A percentile compares a stretch with the other conserved stretches of the same genome.
phyloP scores from a whole-genome alignment of 2,113 vertebrate species.

The Empidonax traillii region DNA sequence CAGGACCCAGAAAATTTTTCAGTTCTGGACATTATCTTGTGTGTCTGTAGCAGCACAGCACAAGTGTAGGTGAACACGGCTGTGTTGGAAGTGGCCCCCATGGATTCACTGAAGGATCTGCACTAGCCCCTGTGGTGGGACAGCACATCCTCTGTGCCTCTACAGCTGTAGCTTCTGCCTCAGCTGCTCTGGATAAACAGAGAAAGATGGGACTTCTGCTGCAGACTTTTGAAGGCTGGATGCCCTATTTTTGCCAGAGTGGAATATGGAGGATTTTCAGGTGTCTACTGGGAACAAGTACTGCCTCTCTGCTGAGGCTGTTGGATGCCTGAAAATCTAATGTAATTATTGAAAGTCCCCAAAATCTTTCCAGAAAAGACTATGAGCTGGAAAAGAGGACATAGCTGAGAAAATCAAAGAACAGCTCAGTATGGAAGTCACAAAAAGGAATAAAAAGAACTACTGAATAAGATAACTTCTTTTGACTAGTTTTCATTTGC shows the following conservation, averaged over 20 bases:
- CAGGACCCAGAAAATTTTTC: background rate
- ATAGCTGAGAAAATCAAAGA: background rate
- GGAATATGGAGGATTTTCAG: background rate
- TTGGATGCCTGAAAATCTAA: background rate
- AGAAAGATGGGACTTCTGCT: background rate
- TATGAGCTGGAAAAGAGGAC: background rate
- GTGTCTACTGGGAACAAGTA: background rate
- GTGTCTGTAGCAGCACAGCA: rapidly evolving
- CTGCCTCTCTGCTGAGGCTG: background rate
- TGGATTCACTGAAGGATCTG: rapidly evolving
- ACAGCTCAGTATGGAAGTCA: background rate
- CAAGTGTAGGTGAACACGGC: background rate
- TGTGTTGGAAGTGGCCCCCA: background rate
- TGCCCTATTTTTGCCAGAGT: background rate
- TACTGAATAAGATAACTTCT: background rate
- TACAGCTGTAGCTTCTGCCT: background rate
- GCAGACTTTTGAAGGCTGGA: background rate
- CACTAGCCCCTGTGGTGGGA: rapidly evolving
- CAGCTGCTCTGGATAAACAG: background rate
- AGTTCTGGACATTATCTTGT: background rate
- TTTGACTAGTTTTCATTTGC: background rate
- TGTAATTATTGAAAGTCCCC: background rate
- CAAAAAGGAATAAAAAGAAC: background rate
- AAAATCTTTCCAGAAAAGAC: background rate
- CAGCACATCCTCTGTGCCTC: background rate